Evolutionary conservation across 2,888 invertebrate species (phyloP), one percentile per base, ranked within the genome.

Genomic region (Heliconius ethilla): DNA sequence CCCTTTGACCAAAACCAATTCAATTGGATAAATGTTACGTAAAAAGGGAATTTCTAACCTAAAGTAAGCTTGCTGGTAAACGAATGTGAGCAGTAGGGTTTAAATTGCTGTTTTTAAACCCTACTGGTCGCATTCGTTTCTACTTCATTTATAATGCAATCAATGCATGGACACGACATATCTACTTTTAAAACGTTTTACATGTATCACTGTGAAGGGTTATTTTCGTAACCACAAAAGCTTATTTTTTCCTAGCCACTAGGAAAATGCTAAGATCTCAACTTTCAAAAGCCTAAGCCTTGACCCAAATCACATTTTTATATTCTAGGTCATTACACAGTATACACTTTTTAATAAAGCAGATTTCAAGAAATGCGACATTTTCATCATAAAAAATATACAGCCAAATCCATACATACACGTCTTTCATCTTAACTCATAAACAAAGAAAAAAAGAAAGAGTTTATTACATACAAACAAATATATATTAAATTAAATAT

Each of bases 201-300:
- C 78, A 70, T 70, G 70, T 80, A 37, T 45, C 33, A 59, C 27
- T 45, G 62, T 45, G 40, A 45, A 59, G 59, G 37, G 72, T 59
- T 72, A 72, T 77, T 75, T 78, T 77, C 51, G 75, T 75, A 67
- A 63, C 63, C n/a, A 80, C 75, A 78, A 72, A 78, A 63, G 63
- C 45, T 27, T 18, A 66, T 79, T 73, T 80, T 77, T 75, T 62
- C 9, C 65, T 18, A 75, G 75, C 69, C 40, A 69, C 67, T 75
- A 75, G 69, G 69, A 79, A 73, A 77, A 76, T 59, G 55, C 66
- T 33, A 69, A 77, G 69, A 77, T 67, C 62, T 69, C 70, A 65
- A 67, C 75, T 75, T 78, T 76, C 75, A 80, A 80, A 78, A 80
- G 76, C 74, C 65, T 67, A 75, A 78, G 70, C 80, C 78, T 75